Evolutionary conservation across 2,888 invertebrate genomes (phyloP), one percentile per base, ranked within the genome.

Genomic region (Mayetiola destructor): DNA sequence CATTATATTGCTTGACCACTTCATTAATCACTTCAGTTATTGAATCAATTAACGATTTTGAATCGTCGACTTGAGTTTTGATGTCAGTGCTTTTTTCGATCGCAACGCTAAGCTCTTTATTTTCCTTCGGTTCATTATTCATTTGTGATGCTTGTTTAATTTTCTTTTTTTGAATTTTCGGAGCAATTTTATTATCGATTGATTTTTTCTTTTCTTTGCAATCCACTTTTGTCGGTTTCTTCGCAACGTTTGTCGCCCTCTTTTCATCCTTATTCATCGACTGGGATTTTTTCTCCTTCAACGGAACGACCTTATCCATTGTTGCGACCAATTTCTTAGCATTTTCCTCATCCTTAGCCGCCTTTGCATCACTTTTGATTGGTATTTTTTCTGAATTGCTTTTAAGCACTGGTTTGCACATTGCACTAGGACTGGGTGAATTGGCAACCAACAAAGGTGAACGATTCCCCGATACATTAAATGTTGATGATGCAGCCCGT

Each of bases 401-500:
- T n/a, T n/a, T n/a, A n/a, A n/a, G n/a, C n/a, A 5, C 18, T 39
- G 39, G 14, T 14, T 39, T 39, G 39, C 39, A 16, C 4, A 39
- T 14, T 39, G 14, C 39, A 12, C 6, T 8, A 21, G 55, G 36
- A 36, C 37, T 36, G n/a, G 48, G 48, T 48, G 48, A 48, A 27
- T n/a, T 48, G 27, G 27, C 48, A 16, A 27, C 23, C n/a, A n/a
- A n/a, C n/a, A 32, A 12, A 18, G 32, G 53, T 27, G 54, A 55
- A 16, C 55, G 35, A 55, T 36, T 37, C 20, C 36, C 48, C 48
- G 48, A 48, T 48, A 27, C 14, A 48, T 48, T 48, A 16, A 48
- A 48, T 48, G 27, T 58, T 0, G 72, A 69, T 1, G 72, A 69
- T 3, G 72, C 70, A 16, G 72, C 70, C 18, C 72, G 64, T 1